Evolutionary conservation across 2,113 vertebrate genomes (phyloP).

Genomic region (Poicephalus gulielmi): DNA sequence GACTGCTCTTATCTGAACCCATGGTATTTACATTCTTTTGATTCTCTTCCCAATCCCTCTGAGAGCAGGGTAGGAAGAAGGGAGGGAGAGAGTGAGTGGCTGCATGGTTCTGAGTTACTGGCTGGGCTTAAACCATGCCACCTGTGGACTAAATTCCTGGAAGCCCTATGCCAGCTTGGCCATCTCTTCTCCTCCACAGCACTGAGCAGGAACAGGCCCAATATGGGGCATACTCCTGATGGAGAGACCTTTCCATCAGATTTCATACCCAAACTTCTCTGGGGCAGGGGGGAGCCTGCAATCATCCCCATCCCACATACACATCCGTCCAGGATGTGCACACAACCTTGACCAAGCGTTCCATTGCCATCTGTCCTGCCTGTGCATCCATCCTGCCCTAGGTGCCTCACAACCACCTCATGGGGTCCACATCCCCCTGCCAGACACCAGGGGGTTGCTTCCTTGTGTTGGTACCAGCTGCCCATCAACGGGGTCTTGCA

Average conservation of each 20-base stretch:
- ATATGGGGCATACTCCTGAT: neutral
- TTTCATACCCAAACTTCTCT: neutral
- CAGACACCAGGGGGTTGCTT: neutral
- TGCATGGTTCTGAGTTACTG: neutral
- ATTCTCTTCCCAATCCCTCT: neutral
- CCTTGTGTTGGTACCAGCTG: neutral
- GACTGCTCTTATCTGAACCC: neutral
- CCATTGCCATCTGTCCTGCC: neutral
- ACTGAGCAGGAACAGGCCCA: neutral
- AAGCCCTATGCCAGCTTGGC: neutral
- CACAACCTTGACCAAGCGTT: neutral
- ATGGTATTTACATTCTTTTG: neutral
- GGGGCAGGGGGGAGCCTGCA: neutral
- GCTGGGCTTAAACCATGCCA: neutral
- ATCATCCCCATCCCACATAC: fast-evolving
- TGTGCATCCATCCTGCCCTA: fast-evolving
- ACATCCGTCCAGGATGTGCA: fast-evolving
- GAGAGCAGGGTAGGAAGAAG: neutral
- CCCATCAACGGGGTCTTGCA: neutral
- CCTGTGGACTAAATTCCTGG: neutral
- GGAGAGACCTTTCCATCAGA: neutral
- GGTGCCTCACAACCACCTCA: neutral
- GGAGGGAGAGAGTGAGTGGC: neutral
- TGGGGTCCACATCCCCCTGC: neutral
- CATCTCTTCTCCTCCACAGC: neutral